Percentiles rank a stretch among this genome's conserved stretches.
These are phyloP conservation scores for Hyposmocoma kahamanoa DNA, from an alignment of 1,140 invertebrate genomes.

Conservation along the genomic window DNA sequence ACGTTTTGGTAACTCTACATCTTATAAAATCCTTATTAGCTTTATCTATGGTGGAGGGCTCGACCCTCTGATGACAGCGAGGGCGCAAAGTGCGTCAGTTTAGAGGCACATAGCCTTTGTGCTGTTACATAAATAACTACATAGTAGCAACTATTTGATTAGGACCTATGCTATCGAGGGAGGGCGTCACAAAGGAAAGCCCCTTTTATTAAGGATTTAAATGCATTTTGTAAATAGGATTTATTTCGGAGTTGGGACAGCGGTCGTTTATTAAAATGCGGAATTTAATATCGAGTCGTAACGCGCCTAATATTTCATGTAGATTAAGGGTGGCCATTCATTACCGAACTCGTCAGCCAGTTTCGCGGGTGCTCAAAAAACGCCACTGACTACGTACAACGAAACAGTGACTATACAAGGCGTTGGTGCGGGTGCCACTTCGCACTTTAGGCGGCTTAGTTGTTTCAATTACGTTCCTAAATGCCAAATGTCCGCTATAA, in stretches of 20 bases:
- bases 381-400: too few relatives aligned
- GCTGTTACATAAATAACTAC: constrained; percentile 33
- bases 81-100: constrained; percentile 22
- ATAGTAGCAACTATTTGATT: constrained; percentile 61
- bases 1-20: constrained; percentile 16
- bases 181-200: constrained; percentile 9
- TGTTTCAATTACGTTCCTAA: too few relatives aligned
- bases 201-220: constrained; percentile 29
- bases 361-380: too few relatives aligned
- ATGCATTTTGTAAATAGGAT: constrained; percentile 49
- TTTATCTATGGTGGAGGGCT: constrained; percentile 29
- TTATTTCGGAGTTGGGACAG: constrained; percentile 31
- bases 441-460: too few relatives aligned
- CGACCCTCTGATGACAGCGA: constrained; percentile 22
- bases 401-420: too few relatives aligned
- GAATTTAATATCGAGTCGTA: constrained; percentile 3
- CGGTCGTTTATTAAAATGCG: constrained; percentile 1
- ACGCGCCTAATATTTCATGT: constrained; percentile 1
- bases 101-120: neutral
- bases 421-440: too few relatives aligned
- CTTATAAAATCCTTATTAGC: constrained; percentile 61
- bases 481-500: too few relatives aligned
- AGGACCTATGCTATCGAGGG: constrained; percentile 25
- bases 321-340: constrained; percentile 1
- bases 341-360: neutral